phyloP scores from a whole-genome alignment of 2,113 vertebrate species.

The Gobio gobio region DNA sequence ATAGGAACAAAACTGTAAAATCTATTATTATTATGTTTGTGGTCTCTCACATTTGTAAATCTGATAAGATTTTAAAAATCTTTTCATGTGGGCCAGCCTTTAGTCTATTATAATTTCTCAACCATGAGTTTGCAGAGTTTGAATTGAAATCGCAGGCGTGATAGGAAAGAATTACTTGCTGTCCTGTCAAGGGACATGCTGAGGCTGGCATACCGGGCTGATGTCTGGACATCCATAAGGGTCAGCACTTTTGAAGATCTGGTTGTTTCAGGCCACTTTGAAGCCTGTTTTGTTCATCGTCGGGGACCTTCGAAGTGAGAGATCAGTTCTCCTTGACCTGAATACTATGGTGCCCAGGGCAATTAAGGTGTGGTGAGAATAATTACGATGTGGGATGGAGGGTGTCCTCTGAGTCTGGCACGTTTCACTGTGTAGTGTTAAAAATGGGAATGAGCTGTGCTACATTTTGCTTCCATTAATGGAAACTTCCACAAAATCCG shows the following conservation, averaged over 20 bases:
- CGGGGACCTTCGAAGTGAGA: slow-evolving; percentile 18
- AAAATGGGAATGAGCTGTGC: slow-evolving; percentile 45
- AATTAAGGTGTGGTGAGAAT: slow-evolving; percentile 39
- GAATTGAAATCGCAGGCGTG: not conserved
- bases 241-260: slow-evolving; percentile 21
- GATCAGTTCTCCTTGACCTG: slow-evolving; percentile 57
- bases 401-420: slow-evolving; percentile 40
- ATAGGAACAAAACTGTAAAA: too few species aligned
- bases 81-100: too few species aligned
- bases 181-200: not conserved
- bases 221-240: not conserved
- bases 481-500: slow-evolving; percentile 16
- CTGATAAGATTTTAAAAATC: too few species aligned
- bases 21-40: too few species aligned
- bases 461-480: slow-evolving; percentile 45
- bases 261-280: not conserved
- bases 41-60: too few species aligned
- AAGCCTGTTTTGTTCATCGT: slow-evolving; percentile 7
- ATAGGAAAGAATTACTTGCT: not conserved
- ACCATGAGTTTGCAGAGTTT: not conserved
- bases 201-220: not conserved
- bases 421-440: slow-evolving; percentile 27
- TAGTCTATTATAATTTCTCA: not conserved
- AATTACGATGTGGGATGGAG: slow-evolving; percentile 32
- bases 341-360: slow-evolving; percentile 35